A percentile compares a stretch with the other conserved stretches of the same genome.
Evolutionary conservation across 1,140 invertebrate species (phyloP).

Genomic region (Platyura marginata): DNA sequence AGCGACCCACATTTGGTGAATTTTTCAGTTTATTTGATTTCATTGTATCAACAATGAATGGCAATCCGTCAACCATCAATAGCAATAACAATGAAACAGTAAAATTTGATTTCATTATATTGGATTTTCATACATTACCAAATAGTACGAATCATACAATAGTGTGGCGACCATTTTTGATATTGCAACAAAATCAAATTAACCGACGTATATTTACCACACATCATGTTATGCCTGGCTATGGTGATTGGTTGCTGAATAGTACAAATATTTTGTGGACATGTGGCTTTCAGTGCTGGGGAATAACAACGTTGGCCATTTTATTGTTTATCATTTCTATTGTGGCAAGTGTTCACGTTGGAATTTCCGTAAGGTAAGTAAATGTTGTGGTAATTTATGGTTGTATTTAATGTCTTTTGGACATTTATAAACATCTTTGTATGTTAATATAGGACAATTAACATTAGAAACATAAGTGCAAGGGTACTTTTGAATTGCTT

Average conservation of each 20-base stretch:
- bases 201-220: slow-evolving; percentile 12
- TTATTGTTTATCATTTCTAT: slow-evolving; percentile 14
- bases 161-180: slow-evolving; percentile 18
- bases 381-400: no score
- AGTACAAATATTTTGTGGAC: slow-evolving; percentile 17
- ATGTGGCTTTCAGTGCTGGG: slow-evolving; percentile 22
- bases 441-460: no score
- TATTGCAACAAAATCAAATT: slow-evolving; percentile 13
- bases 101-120: slow-evolving; percentile 21
- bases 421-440: no score
- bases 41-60: slow-evolving; percentile 9
- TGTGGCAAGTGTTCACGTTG: slow-evolving; percentile 15
- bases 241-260: slow-evolving; percentile 19
- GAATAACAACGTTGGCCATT: slow-evolving; percentile 15
- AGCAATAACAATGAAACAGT: neutral
- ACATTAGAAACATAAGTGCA: no score
- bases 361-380: slow-evolving; percentile 20
- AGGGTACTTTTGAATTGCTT: no score
- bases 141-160: slow-evolving; percentile 8
- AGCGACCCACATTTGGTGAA: slow-evolving; percentile 10
- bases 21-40: slow-evolving; percentile 21
- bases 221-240: slow-evolving; percentile 19
- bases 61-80: no score
- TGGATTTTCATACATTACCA: slow-evolving; percentile 11
- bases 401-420: no score